Percentiles rank a stretch among this genome's conserved stretches.
Conservation (phyloP, 2,113 vertebrate species). For the Cheirogaleus medius region DNA sequence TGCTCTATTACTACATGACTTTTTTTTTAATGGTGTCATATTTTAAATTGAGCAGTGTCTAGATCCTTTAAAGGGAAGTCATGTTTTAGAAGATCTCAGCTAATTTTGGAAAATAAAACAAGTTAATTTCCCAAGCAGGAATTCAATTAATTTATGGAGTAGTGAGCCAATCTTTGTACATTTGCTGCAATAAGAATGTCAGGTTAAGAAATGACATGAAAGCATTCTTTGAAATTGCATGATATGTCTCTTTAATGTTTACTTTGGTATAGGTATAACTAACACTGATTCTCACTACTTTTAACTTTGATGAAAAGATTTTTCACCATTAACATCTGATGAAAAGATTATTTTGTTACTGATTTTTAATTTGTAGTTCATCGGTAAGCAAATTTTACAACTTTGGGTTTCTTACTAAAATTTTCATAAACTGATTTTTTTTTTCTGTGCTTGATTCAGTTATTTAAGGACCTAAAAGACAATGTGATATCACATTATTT, state of each 20-base stretch:
- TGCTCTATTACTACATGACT: constrained; percentile 74
- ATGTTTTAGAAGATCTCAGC: constrained; percentile 68
- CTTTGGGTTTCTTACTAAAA: constrained; percentile 47
- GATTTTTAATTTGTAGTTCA: constrained; percentile 35
- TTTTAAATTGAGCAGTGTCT: constrained; percentile 38
- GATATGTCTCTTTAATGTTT: constrained; percentile 60
- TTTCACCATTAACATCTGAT: constrained; percentile 36
- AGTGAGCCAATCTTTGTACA: constrained; percentile 49
- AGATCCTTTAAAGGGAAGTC: constrained; percentile 55
- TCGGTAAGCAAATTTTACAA: constrained; percentile 55
- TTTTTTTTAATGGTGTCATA: constrained; percentile 52
- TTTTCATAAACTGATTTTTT: background rate
- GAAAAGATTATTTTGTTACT: constrained; percentile 34
- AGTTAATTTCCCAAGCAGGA: constrained; percentile 36
- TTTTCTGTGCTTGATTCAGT: constrained; percentile 58
- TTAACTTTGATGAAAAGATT: constrained; percentile 43
- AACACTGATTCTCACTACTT: constrained; percentile 60
- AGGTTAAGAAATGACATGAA: constrained; percentile 42
- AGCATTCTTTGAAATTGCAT: constrained; percentile 64
- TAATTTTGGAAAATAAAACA: constrained; percentile 12
- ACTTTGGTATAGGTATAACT: constrained; percentile 63
- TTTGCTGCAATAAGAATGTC: constrained; percentile 17
- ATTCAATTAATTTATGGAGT: constrained; percentile 47
- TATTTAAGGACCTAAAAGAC: constrained; percentile 39
- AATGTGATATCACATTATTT: constrained; percentile 1